Evolutionary conservation across 2,888 invertebrate genomes (phyloP), one percentile per base, ranked within the genome.

Genomic region (Tetropium fuscum): DNA sequence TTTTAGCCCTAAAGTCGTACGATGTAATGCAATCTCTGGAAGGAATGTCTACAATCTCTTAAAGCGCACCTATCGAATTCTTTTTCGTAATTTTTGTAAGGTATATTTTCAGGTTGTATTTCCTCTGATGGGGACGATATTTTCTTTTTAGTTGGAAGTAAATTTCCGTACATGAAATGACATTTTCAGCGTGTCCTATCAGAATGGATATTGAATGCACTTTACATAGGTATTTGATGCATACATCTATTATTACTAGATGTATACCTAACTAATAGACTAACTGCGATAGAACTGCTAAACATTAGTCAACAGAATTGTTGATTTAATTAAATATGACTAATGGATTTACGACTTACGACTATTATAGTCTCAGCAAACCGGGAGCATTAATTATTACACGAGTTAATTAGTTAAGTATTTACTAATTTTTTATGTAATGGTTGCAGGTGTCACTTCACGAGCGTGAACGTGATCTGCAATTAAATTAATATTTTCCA

Each of bases 1-100:
- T 57, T 53, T 53, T 51, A 60, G 63, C 62, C 64, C 58, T 61
- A 66, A 61, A 64, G 69, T 64, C 68, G 67, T 68, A 68, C 68
- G 65, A 67, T 43, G 65, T 66, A 71, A 73, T 71, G 68, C 69
- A 72, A 71, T 72, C 70, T 43, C 56, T 66, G 60, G 63, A 63
- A 68, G 67, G 68, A 69, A 69, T 74, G 68, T 69, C 65, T 65
- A 64, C 71, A 71, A 71, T 72, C 70, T 72, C 65, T 44, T 53
- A 49, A 66, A 63, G 49, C n/a, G n/a, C 58, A 60, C 58, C 63
- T 57, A 64, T 65, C 56, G 56, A 69, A 60, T 64, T 51, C 38
- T 22, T 27, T 36, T 32, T 19, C 22, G 48, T 36, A 34, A 18
- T 30, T 34, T 30, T 32, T 20, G 48, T 36, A 11, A 18, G 18